These are phyloP conservation scores for Glossophaga mutica DNA, from an alignment of 2,797 vertebrate species.

Conservation along the genomic window DNA sequence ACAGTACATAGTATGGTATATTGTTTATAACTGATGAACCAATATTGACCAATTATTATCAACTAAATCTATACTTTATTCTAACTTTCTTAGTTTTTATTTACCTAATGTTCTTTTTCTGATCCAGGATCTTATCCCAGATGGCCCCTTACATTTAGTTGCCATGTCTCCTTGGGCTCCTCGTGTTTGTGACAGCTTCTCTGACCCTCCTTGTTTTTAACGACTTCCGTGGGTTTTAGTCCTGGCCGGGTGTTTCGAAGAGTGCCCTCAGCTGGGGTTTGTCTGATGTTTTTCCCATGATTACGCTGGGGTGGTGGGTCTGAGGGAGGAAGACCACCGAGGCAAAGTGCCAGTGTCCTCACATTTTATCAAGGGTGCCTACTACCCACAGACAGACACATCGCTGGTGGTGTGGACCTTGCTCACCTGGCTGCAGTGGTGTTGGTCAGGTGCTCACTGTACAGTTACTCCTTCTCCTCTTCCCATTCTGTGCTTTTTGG, in stretches of 20 bases:
- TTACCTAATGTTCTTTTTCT: background rate
- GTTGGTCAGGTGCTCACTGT: background rate
- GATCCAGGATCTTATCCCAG: background rate
- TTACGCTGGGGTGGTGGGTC: background rate
- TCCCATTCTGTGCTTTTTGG: background rate
- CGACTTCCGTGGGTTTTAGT: background rate
- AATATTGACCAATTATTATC: background rate
- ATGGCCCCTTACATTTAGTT: background rate
- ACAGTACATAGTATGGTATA: background rate
- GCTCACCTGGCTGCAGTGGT: background rate
- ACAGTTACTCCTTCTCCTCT: background rate
- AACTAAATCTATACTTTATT: background rate
- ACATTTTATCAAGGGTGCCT: fast-evolving
- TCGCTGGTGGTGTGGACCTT: background rate
- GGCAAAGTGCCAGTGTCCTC: background rate
- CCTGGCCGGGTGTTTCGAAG: background rate
- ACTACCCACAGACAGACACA: background rate
- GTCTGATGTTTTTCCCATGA: background rate
- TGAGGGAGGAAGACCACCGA: background rate
- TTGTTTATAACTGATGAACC: background rate
- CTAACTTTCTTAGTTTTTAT: background rate
- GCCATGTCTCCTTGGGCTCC: background rate
- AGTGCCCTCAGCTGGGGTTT: background rate
- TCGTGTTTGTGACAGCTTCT: background rate
- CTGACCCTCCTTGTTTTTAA: background rate